Conservation (phyloP, 2,888 invertebrate species). For the Sminthurinus aureus region DNA sequence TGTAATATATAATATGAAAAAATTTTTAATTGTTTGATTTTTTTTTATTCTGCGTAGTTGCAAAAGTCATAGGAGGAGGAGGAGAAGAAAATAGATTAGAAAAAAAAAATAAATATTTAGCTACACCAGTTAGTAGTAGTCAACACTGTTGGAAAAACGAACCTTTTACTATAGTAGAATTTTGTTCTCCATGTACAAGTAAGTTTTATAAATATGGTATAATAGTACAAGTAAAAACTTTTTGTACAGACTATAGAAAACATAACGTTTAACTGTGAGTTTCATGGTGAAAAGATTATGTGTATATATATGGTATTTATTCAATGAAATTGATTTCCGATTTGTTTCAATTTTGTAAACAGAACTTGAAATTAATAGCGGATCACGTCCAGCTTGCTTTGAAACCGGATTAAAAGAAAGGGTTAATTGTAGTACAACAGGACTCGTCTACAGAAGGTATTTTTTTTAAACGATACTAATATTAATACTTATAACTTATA, state of each 20-base stretch:
- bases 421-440: conserved; percentile 76
- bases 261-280: too few species aligned
- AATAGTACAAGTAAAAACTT: neutral
- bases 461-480: too few species aligned
- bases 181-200: conserved; percentile 87
- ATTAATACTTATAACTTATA: too few species aligned
- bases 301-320: neutral
- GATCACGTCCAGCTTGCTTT: conserved; percentile 81
- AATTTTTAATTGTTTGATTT: neutral
- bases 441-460: conserved; percentile 78
- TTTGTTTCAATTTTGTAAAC: conserved; percentile 47
- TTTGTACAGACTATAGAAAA: neutral
- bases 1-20: neutral
- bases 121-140: neutral
- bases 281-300: too few species aligned
- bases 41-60: neutral
- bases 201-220: conserved; percentile 51
- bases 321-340: conserved; percentile 18
- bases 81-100: conserved; percentile 63
- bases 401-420: conserved; percentile 85
- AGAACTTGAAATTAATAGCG: conserved; percentile 83
- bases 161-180: conserved; percentile 74
- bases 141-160: conserved; percentile 75
- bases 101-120: conserved; percentile 63
- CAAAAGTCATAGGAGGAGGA: too few species aligned